Evolutionary conservation across 2,797 vertebrate species (phyloP).

Genomic region (Pseudochromis fuscus): DNA sequence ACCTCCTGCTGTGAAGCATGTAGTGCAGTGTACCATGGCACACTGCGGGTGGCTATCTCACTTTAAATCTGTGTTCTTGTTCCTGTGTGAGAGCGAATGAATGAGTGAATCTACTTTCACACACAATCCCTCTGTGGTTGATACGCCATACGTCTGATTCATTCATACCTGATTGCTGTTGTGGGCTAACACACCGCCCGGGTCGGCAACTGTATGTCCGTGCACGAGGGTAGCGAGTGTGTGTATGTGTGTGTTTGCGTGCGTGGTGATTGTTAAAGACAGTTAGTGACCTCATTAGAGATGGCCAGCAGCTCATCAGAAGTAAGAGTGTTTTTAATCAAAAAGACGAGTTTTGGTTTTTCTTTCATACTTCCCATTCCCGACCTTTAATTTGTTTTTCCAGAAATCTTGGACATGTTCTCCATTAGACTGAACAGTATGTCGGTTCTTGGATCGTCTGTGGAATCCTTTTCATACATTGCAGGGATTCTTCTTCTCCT

Average conservation of each 20-base stretch:
- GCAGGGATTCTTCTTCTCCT: not conserved
- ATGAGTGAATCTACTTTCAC: constrained; percentile 47
- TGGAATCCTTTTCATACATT: constrained; percentile 11
- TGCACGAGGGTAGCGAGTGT: not conserved
- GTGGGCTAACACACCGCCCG: constrained; percentile 1
- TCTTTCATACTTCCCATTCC: constrained; percentile 26
- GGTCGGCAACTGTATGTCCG: not conserved
- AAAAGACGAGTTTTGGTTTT: constrained; percentile 27
- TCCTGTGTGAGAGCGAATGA: constrained; percentile 33
- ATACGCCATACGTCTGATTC: constrained; percentile 17
- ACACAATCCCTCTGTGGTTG: constrained; percentile 32
- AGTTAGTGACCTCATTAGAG: constrained; percentile 1
- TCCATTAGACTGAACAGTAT: constrained; percentile 24
- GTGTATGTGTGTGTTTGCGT: not conserved
- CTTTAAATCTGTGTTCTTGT: constrained; percentile 56
- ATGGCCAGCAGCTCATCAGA: constrained; percentile 21
- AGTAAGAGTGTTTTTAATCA: constrained; percentile 32
- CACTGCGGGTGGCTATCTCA: constrained; percentile 71
- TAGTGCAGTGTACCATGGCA: constrained; percentile 63
- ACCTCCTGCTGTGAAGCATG: constrained; percentile 71
- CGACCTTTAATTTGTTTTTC: constrained; percentile 35
- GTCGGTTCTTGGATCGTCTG: constrained; percentile 22
- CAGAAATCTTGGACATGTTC: constrained; percentile 35
- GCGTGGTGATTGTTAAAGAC: not conserved
- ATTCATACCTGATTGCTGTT: constrained; percentile 5